Base-by-base conservation (phyloP, 1,140 invertebrate genomes). In the Apis dorsata region DNA sequence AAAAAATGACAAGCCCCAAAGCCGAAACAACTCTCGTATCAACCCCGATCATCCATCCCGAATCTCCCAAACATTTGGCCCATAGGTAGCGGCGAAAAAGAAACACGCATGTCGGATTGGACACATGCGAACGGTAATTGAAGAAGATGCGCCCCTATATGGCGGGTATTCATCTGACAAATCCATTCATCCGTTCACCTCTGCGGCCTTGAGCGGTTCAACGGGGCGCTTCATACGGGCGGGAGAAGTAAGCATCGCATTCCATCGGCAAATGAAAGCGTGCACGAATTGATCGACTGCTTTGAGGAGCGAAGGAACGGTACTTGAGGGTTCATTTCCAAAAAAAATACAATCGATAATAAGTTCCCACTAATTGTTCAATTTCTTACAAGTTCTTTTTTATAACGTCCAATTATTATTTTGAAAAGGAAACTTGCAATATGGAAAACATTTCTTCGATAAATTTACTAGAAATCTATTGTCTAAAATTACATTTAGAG, bases 201-300 rank as follows among this genome's bases (percentile, higher is more conserved):
- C 72, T n/a, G 55, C 76, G 85, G 75, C 83, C 70, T 86, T 81
- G 70, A 88, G 65, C 79, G 75, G 65, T 86, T 68, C 83, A 62
- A 69, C 76, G 60, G 73, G 28, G 60, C 44, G 65, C 17, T 44
- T 44, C 34, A 81, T 66, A 70, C 79, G 70, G 77, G 49, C 81
- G 65, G 80, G 79, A 80, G 81, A 77, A 86, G 79, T 81, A 87
- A 86, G 70, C 85, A 88, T 84, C 63, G 72, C 82, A 84, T 87
- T 62, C 76, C 79, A 74, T 2, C 28, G 59, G 44, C 74, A 88
- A 44, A 87, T 55, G 78, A 79, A 68, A 55, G 53, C 49, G 71
- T 21, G 57, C 49, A 65, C 49, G 65, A n/a, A 66, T 57, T 79
- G 84, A 53, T 34, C 51, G 24, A 66, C 53, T 60, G 79, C 21